A percentile compares a stretch with the other conserved stretches of the same genome.
These are phyloP conservation scores for Orthosia gracilis DNA, from an alignment of 2,888 invertebrate species.

Conservation along the genomic window DNA sequence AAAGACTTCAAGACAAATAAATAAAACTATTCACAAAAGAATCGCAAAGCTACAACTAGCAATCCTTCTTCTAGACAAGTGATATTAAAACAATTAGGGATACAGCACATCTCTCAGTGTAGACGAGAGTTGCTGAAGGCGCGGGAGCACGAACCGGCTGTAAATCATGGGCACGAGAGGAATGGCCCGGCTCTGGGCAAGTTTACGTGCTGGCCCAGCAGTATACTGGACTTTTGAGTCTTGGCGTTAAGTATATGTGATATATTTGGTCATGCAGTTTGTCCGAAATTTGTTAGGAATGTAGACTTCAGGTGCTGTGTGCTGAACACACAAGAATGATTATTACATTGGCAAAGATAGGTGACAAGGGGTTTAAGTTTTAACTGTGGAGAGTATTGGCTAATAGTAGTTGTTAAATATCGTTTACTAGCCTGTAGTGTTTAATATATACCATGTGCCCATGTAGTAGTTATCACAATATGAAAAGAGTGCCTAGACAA, in stretches of 20 bases:
- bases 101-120: slow-evolving; percentile 63
- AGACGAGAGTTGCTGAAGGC: slow-evolving; percentile 57
- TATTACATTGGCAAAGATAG: not conserved
- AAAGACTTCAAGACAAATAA: no score
- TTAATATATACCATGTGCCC: no score
- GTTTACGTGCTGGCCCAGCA: slow-evolving; percentile 66
- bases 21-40: not conserved
- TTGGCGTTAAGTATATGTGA: not conserved
- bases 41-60: not conserved
- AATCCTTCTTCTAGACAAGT: slow-evolving; percentile 16
- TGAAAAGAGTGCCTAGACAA: no score
- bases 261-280: slow-evolving; percentile 1
- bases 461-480: no score
- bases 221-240: not conserved
- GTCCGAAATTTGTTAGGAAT: not conserved
- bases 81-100: slow-evolving; percentile 53
- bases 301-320: no score
- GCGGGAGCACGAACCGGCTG: slow-evolving; percentile 72
- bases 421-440: no score
- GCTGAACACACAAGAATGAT: not conserved
- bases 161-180: slow-evolving; percentile 78
- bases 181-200: slow-evolving; percentile 43
- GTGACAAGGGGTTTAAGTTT: no score
- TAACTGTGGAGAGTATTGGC: no score
- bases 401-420: no score